phyloP scores from a whole-genome alignment of 2,888 invertebrate genomes.

The Ectropis crepuscularia region DNA sequence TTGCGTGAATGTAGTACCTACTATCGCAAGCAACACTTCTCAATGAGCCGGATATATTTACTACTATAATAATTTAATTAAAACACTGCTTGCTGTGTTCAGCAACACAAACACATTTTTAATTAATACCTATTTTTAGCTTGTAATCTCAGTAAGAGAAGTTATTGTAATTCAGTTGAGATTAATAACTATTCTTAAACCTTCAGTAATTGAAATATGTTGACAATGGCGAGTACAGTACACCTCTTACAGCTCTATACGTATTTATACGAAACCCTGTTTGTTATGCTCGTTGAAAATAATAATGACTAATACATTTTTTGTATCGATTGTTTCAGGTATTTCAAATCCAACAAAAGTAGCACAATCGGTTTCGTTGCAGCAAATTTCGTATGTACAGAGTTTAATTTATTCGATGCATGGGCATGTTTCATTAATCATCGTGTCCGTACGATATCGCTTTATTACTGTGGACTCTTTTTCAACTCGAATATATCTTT shows the following conservation, averaged over 20 bases:
- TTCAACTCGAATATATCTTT: slow-evolving; percentile 16
- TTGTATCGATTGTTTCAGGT: slow-evolving; percentile 29
- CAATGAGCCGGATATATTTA: too few relatives aligned
- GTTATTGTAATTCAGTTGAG: too few relatives aligned
- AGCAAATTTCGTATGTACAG: slow-evolving; percentile 29
- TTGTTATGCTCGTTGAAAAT: neutral
- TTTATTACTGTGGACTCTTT: slow-evolving; percentile 25
- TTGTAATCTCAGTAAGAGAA: too few relatives aligned
- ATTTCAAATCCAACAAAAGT: slow-evolving; percentile 18
- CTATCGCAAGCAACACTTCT: too few relatives aligned
- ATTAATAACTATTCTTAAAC: too few relatives aligned
- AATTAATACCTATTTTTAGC: too few relatives aligned
- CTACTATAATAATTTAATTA: too few relatives aligned
- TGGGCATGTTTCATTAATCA: slow-evolving; percentile 28
- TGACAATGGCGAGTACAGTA: too few relatives aligned
- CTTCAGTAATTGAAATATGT: too few relatives aligned
- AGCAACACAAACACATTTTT: too few relatives aligned
- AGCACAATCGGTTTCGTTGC: slow-evolving; percentile 18
- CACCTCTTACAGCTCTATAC: neutral
- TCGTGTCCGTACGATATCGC: slow-evolving; percentile 26
- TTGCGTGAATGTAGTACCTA: too few relatives aligned
- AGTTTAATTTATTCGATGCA: slow-evolving; percentile 30
- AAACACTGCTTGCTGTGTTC: too few relatives aligned
- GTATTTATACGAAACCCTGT: neutral
- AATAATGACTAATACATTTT: slow-evolving; percentile 12